A percentile compares a stretch with the other conserved stretches of the same genome.
These are phyloP conservation scores for Muscicapa adusta DNA, from an alignment of 2,113 vertebrate genomes.

Conservation along the genomic window DNA sequence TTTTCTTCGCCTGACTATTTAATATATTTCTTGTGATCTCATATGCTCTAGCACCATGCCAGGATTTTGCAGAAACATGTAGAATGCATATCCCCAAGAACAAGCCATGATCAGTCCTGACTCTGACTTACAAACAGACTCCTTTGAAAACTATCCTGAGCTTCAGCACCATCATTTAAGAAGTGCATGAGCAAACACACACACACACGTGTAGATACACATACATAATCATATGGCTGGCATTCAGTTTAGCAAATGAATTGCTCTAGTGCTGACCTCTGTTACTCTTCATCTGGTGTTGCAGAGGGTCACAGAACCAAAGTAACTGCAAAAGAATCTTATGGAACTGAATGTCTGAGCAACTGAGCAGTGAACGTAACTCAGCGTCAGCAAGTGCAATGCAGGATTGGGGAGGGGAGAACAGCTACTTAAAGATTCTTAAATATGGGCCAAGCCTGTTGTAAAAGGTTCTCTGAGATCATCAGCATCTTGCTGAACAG, in stretches of 20 bases:
- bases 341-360: not conserved
- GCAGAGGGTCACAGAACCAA: not conserved
- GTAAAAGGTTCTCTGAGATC: not conserved
- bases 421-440: not conserved
- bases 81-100: not conserved
- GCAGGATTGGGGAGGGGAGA: fast-evolving
- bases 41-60: not conserved
- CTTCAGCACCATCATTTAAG: not conserved
- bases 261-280: not conserved
- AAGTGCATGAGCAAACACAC: not conserved
- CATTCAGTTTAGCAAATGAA: not conserved
- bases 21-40: not conserved
- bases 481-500: not conserved
- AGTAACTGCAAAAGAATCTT: not conserved
- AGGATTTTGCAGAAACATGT: not conserved
- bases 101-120: not conserved
- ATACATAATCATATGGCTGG: not conserved
- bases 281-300: not conserved
- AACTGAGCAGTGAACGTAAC: not conserved
- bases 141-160: not conserved
- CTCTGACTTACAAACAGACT: not conserved
- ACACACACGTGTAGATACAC: not conserved
- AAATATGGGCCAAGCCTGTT: not conserved
- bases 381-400: not conserved
- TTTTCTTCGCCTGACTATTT: not conserved